Base-by-base conservation (phyloP, 2,888 invertebrate genomes). In the Melitaea athalia region DNA sequence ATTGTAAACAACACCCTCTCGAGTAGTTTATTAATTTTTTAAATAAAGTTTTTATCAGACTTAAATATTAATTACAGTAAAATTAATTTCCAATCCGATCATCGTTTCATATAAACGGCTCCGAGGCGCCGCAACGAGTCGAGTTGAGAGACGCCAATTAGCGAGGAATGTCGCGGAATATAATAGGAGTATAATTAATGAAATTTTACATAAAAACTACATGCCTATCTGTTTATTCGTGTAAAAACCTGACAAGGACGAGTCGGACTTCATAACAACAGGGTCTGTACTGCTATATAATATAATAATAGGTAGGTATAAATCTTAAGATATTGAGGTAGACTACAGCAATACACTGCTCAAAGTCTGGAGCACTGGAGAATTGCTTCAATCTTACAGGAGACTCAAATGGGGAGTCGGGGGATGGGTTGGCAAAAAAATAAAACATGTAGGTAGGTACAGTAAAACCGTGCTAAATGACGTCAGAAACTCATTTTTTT, bases 201-300 rank as follows among this genome's bases (percentile, higher is more conserved):
- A n/a, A 11, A 53, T 33, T 66, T 66, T 61, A 53, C 47, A 47
- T 55, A 66, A 66, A 66, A 66, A 66, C 61, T 53, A 50, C 61
- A 47, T 61, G 33, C 65, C 53, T 43, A 12, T 7, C 52, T 24
- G 43, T 31, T 50, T 43, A 42, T 49, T 59, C 12, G 33, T 47
- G 55, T 66, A 47, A 12, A 57, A 67, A 67, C 47, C 55, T 49
- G 45, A 11, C 11, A 47, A 47, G 45, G 11, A 11, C 45, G 14
- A 49, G n/a, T 49, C 47, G 14, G 6, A 14, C n/a, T 49, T 2
- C 6, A 3, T n/a, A n/a, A 49, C 47, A 14, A n/a, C 14, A 3
- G 47, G 45, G 4, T 45, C 45, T 11, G 45, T 10, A 45, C 11
- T 11, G 11, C 45, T 11, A 45, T 45, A 45, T 11, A 0, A 11